phyloP scores from a whole-genome alignment of 2,888 invertebrate genomes.

The Ormyrus pomaceus region DNA sequence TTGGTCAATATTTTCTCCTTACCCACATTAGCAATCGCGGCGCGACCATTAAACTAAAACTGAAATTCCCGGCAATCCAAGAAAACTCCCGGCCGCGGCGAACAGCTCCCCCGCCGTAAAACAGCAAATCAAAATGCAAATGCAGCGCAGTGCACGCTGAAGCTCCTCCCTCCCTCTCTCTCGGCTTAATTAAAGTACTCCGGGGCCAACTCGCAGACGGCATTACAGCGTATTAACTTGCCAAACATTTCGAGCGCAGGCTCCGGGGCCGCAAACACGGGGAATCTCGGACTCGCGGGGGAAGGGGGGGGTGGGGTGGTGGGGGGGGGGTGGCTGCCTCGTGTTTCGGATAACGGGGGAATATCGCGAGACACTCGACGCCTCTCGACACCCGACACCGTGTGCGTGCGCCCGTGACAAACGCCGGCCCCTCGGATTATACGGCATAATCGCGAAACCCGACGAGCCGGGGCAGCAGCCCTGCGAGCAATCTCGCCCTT shows the following conservation, averaged over 20 bases:
- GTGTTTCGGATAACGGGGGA: conserved; percentile 74
- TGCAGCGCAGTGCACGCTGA: conserved; percentile 2
- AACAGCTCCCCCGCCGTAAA: conserved; percentile 24
- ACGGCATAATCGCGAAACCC: conserved; percentile 74
- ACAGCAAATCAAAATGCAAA: conserved; percentile 50
- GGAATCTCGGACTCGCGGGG: conserved; percentile 26
- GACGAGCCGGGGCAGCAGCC: conserved; percentile 62
- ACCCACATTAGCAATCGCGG: background rate
- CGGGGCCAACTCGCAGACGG: conserved; percentile 33
- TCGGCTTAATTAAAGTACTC: conserved; percentile 55
- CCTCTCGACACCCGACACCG: conserved; percentile 57
- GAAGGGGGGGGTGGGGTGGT: too few species aligned
- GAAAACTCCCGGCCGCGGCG: too few species aligned
- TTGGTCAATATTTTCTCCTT: too few species aligned
- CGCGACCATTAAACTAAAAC: background rate
- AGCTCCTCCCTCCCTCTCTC: too few species aligned
- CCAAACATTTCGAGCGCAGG: conserved; percentile 50
- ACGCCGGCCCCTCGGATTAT: conserved; percentile 71
- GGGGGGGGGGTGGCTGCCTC: conserved; percentile 59
- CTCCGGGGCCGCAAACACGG: background rate
- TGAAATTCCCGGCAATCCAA: too few species aligned
- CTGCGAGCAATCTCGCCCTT: conserved; percentile 60
- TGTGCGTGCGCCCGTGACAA: conserved; percentile 65
- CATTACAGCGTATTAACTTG: conserved; percentile 57
- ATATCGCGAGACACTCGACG: conserved; percentile 72